phyloP scores from a whole-genome alignment of 1,140 invertebrate genomes.

The Hydropsyche tenuis region DNA sequence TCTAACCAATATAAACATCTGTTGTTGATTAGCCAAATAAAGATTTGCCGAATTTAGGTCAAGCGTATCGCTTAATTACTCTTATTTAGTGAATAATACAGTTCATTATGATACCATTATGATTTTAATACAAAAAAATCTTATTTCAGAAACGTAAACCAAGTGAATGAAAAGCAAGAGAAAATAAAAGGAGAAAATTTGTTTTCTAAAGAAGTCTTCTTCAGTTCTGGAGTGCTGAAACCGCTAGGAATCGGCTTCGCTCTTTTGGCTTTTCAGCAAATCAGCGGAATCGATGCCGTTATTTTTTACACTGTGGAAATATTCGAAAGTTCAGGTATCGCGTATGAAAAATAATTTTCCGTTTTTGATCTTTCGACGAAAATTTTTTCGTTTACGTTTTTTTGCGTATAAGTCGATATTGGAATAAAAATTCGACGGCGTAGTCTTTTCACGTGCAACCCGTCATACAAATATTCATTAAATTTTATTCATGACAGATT shows the following conservation, averaged over 20 bases:
- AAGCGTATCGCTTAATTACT: background rate
- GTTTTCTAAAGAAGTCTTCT: conserved; percentile 59
- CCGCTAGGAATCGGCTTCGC: conserved; percentile 59
- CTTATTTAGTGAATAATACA: background rate
- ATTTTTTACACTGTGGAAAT: conserved; percentile 74
- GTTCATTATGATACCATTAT: too few species aligned
- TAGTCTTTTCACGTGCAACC: background rate
- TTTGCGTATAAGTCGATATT: background rate
- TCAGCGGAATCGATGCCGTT: conserved; percentile 72
- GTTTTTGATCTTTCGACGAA: background rate
- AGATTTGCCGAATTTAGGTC: background rate
- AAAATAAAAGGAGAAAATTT: too few species aligned
- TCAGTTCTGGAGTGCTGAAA: conserved; percentile 57
- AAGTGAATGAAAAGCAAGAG: too few species aligned
- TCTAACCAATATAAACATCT: background rate
- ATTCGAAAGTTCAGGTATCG: conserved; percentile 62
- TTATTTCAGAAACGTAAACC: too few species aligned
- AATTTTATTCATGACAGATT: conserved; percentile 30
- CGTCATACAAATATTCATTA: conserved; percentile 14
- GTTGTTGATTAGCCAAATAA: background rate
- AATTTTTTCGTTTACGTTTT: background rate
- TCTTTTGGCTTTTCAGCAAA: conserved; percentile 70
- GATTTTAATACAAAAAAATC: too few species aligned
- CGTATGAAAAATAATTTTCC: background rate
- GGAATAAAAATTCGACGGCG: background rate